Evolutionary conservation across 2,113 vertebrate genomes (phyloP).

Genomic region (Copsychus sechellarum): DNA sequence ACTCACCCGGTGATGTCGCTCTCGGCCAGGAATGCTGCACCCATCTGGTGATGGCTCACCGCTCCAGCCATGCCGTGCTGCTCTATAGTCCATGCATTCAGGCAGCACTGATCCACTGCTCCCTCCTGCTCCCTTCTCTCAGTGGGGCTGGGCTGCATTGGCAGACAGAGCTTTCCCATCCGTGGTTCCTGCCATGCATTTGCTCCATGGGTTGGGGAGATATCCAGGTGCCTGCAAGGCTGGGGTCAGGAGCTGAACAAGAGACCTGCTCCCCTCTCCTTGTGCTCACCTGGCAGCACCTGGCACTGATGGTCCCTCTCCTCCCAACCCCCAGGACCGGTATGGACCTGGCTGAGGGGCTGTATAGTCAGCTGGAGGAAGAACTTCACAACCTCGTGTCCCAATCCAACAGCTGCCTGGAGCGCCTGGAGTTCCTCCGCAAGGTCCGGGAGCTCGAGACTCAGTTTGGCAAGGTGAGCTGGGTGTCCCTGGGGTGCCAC

Average conservation of each 20-base stretch:
- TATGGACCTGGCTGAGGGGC: conserved; percentile 74
- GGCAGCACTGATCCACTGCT: neutral
- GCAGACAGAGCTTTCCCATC: accelerated
- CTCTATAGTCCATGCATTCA: accelerated
- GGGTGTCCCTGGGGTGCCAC: accelerated
- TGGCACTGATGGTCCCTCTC: neutral
- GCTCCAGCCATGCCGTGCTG: neutral
- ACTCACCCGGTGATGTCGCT: accelerated
- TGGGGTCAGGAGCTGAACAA: neutral
- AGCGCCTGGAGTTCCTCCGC: conserved; percentile 80
- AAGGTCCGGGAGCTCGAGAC: conserved; percentile 77
- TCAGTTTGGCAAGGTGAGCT: conserved; percentile 76
- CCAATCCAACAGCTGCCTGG: conserved; percentile 85
- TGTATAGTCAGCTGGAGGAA: conserved; percentile 89
- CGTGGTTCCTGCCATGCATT: accelerated
- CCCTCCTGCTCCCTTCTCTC: neutral
- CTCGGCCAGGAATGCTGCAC: neutral
- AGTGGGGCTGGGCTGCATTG: accelerated
- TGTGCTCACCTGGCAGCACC: neutral
- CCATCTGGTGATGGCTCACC: neutral
- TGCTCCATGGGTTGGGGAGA: neutral
- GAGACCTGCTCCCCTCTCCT: neutral
- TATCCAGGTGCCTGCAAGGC: neutral
- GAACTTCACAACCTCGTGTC: conserved; percentile 88
- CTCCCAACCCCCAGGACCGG: conserved; percentile 68